Evolutionary conservation across 1,140 invertebrate genomes (phyloP), one percentile per base, ranked within the genome.

Genomic region (Wasmannia auropunctata): DNA sequence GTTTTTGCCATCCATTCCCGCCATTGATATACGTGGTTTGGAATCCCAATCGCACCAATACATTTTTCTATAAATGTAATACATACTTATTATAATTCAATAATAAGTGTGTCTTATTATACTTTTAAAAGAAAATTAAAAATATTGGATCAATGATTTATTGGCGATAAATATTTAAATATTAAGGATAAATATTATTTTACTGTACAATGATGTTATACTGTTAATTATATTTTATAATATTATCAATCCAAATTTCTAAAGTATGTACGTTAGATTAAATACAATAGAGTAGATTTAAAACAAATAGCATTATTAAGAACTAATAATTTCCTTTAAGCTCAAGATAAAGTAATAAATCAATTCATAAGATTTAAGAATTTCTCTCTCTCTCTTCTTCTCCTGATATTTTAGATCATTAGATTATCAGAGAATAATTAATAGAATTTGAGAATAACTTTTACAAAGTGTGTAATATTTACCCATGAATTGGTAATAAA

Each of bases 31-130:
- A 86, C 97, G 95, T 0, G 98, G 96, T 34, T 95, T 95, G 0
- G 6, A 10, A 1, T 97, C 97, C 97, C 97, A 98, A 93, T 98
- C 98, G 2, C 97, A 97, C 98, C 98, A 99, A 92, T 97, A 99
- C 96, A 99, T 97, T 65, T 95, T 93, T 7, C 97, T 97, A 87
- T 28, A 86, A 86, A 69, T 25, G 31, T 70, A 19, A 67, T 19
- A 31, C 19, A 49, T 25, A 2, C 2, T 54, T 31, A 43, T 40
- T 46, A 49, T 70, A 37, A 14, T 65, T 46, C 19, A 86, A 28
- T 51, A n/a, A 65, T 86, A 72, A 54, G 40, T 7, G 19, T n/a
- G 49, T 22, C 3, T 63, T 40, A 16, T 22, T 43, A 51, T 74
- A 51, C 31, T 46, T 34, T 19, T 77, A n/a, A n/a, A n/a, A n/a